A percentile compares a stretch with the other conserved stretches of the same genome.
Conservation (phyloP, 2,113 vertebrate genomes). For the Tachysurus vachellii region DNA sequence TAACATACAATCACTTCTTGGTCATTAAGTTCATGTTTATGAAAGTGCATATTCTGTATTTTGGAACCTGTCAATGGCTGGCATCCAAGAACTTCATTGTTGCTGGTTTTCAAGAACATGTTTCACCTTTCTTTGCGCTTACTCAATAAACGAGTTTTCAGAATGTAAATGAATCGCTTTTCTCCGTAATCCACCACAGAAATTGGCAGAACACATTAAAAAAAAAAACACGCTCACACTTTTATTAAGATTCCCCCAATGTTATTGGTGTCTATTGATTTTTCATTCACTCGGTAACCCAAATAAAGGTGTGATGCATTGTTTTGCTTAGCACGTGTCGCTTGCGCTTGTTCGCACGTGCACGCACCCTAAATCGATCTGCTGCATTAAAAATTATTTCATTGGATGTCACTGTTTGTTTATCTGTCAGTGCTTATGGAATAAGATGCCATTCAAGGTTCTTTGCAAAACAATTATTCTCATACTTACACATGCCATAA, state of each 20-base stretch:
- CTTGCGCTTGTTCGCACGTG: too few species aligned
- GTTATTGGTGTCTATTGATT: not conserved
- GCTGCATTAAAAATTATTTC: not conserved
- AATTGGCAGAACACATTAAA: not conserved
- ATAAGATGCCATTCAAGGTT: not conserved
- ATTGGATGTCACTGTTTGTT: not conserved
- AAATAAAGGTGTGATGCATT: not conserved
- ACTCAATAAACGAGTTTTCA: not conserved
- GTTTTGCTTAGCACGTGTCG: not conserved
- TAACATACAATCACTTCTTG: conserved; percentile 44
- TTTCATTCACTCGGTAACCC: not conserved
- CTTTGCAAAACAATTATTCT: not conserved
- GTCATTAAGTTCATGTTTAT: conserved; percentile 21
- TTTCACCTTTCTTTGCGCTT: conserved; percentile 2
- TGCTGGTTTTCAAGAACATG: conserved; percentile 37
- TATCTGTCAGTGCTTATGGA: not conserved
- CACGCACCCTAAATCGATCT: not conserved
- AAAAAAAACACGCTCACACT: conserved; percentile 23
- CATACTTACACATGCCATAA: not conserved
- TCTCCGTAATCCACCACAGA: not conserved
- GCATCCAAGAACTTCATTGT: conserved; percentile 18
- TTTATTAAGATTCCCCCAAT: not conserved
- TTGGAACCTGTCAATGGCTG: conserved; percentile 23
- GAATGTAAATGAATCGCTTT: not conserved
- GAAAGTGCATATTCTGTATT: conserved; percentile 49